phyloP scores from a whole-genome alignment of 1,140 invertebrate genomes.

The Limonius californicus region DNA sequence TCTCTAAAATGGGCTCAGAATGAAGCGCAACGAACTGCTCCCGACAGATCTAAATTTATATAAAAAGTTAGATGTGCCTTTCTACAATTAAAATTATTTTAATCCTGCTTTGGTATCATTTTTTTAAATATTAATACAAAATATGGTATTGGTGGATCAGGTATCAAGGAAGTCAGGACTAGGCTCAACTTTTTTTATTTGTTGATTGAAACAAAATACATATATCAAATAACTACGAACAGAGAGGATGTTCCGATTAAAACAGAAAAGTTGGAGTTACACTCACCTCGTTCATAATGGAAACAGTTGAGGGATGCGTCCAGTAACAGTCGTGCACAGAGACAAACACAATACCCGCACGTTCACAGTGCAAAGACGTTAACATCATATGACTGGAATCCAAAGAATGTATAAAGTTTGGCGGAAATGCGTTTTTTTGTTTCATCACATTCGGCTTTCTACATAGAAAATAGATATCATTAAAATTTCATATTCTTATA shows the following conservation, averaged over 20 bases:
- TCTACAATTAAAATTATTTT: no score
- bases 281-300: constrained; percentile 85
- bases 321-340: constrained; percentile 99
- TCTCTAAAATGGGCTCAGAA: constrained; percentile 85
- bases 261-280: no score
- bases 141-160: no score
- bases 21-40: constrained; percentile 96
- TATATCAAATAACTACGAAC: no score
- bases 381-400: constrained; percentile 99
- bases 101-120: no score
- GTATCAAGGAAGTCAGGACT: no score
- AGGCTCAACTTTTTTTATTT: no score
- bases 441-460: constrained; percentile 84
- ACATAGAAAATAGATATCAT: constrained; percentile 32
- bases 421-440: constrained; percentile 97
- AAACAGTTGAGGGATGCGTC: constrained; percentile 90
- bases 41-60: constrained; percentile 70
- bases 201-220: no score
- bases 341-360: constrained; percentile 82
- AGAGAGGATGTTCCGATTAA: no score
- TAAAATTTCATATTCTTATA: no score
- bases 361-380: constrained; percentile 83
- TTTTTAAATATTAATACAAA: no score
- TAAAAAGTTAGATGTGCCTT: neutral
- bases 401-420: constrained; percentile 98